A percentile compares a stretch with the other conserved stretches of the same genome.
phyloP scores from a whole-genome alignment of 2,888 invertebrate species.

The Tyria jacobaeae region DNA sequence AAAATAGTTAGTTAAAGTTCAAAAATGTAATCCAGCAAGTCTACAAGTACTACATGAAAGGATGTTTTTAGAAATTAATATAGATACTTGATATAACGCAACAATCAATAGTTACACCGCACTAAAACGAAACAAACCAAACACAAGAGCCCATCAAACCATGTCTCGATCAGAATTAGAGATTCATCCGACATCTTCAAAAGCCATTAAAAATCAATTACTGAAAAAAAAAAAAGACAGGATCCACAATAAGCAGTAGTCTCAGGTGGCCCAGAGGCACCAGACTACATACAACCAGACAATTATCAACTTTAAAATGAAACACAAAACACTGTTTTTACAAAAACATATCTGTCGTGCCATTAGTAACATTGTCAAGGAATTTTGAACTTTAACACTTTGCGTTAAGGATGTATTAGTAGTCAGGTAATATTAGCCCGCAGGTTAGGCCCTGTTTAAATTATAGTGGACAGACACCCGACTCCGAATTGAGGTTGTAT shows the following conservation, averaged over 20 bases:
- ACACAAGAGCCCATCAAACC: slow-evolving; percentile 25
- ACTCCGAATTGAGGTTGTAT: slow-evolving; percentile 48
- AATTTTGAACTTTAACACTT: slow-evolving; percentile 23
- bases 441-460: slow-evolving; percentile 54
- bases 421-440: slow-evolving; percentile 37
- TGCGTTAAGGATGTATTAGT: slow-evolving; percentile 30
- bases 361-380: slow-evolving; percentile 13
- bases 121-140: slow-evolving; percentile 25
- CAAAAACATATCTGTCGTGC: not conserved
- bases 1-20: too few species aligned
- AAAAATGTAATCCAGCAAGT: too few species aligned
- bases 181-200: slow-evolving; percentile 48
- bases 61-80: too few species aligned
- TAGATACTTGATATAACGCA: too few species aligned
- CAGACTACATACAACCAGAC: slow-evolving; percentile 20
- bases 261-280: slow-evolving; percentile 50
- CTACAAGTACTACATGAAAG: too few species aligned
- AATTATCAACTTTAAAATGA: slow-evolving; percentile 32
- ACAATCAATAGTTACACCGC: slow-evolving; percentile 1
- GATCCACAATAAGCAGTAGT: slow-evolving; percentile 50
- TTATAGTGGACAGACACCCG: slow-evolving; percentile 43
- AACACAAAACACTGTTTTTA: not conserved
- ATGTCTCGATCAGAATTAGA: slow-evolving; percentile 37
- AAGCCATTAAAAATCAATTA: slow-evolving; percentile 62
- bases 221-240: slow-evolving; percentile 55